A percentile compares a stretch with the other conserved stretches of the same genome.
Evolutionary conservation across 2,888 invertebrate genomes (phyloP).

Genomic region (Belgica antarctica): DNA sequence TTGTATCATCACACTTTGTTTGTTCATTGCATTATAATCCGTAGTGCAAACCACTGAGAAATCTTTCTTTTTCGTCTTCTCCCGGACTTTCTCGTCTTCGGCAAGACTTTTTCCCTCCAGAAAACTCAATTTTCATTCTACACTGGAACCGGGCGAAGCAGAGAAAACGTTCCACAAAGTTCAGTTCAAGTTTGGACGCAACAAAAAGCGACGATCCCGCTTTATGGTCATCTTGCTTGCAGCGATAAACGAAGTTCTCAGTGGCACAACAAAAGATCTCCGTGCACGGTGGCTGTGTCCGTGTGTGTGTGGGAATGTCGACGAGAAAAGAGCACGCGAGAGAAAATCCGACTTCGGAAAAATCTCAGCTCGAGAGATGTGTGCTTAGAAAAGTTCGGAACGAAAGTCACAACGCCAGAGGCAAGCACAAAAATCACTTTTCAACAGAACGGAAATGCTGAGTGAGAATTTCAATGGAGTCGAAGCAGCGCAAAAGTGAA

Average conservation of each 20-base stretch:
- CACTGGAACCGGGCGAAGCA: conserved; percentile 2
- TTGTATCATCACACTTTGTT: conserved; percentile 38
- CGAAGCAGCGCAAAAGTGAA: conserved; percentile 37
- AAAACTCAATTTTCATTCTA: neutral
- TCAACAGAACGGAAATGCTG: conserved; percentile 22
- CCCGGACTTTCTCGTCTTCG: too few relatives aligned
- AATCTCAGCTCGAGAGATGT: neutral
- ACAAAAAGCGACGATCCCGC: neutral
- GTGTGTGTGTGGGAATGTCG: neutral
- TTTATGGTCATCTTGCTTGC: conserved; percentile 22
- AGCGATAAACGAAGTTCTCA: neutral
- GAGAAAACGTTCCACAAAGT: neutral
- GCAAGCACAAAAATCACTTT: neutral
- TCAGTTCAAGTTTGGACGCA: neutral
- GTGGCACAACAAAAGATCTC: neutral
- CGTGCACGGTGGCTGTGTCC: neutral
- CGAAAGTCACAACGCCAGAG: neutral
- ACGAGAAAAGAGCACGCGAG: neutral
- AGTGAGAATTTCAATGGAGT: conserved; percentile 18
- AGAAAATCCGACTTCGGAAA: neutral
- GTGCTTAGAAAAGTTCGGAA: neutral
- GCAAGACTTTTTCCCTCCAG: neutral
- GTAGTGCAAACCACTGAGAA: conserved; percentile 18
- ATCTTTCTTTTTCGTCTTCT: too few relatives aligned
- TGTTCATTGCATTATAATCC: conserved; percentile 21